Evolutionary conservation across 1,140 invertebrate species (phyloP).

Genomic region (Bradynema listronoti): DNA sequence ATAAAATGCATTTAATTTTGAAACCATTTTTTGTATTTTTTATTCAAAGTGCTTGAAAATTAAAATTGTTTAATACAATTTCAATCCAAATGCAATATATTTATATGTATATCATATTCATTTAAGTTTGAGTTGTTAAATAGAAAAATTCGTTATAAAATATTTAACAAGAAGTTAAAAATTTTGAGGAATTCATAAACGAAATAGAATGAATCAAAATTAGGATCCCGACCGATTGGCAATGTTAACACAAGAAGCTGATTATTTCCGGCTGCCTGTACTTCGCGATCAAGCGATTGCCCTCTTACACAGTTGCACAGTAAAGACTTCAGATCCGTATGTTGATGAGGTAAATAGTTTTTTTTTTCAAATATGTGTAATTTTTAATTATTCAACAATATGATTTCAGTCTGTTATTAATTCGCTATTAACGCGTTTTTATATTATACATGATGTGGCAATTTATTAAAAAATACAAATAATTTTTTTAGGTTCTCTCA

Average conservation of each 20-base stretch:
- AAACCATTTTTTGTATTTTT: no score
- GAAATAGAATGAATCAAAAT: no score
- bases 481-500: constrained; percentile 6
- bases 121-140: no score
- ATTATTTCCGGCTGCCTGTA: constrained; percentile 36
- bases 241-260: constrained; percentile 35
- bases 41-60: no score
- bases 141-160: no score
- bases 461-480: neutral
- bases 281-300: constrained; percentile 46
- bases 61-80: no score
- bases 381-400: neutral
- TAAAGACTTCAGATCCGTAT: constrained; percentile 28
- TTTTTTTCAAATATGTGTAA: neutral
- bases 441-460: neutral
- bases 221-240: constrained; percentile 42
- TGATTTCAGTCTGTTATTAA: neutral
- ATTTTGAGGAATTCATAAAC: no score
- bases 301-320: constrained; percentile 41
- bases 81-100: no score
- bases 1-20: no score
- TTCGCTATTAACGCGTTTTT: neutral
- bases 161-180: no score
- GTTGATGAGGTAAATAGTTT: constrained; percentile 33
- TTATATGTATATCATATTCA: no score